These are phyloP conservation scores for Crypturellus tataupa DNA, from an alignment of 2,797 vertebrate species.

Conservation along the genomic window DNA sequence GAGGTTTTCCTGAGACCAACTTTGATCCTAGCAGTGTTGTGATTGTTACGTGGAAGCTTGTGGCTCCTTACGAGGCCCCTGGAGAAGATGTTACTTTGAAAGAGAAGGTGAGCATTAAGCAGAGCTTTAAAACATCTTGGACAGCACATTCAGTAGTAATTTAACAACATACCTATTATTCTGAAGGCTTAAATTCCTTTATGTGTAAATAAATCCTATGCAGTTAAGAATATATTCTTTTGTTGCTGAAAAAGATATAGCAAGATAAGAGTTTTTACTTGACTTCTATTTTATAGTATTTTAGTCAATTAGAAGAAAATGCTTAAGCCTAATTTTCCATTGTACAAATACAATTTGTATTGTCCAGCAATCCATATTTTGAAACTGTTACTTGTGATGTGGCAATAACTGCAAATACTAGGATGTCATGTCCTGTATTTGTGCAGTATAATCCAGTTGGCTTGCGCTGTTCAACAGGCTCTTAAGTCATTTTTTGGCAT, in stretches of 20 bases:
- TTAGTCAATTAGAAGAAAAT: not conserved
- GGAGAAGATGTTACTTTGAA: conserved; percentile 66
- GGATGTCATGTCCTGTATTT: not conserved
- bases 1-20: conserved; percentile 84
- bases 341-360: too few species aligned
- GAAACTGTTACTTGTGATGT: not conserved
- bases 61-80: conserved; percentile 78
- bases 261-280: not conserved
- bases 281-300: not conserved
- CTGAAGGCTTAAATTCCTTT: not conserved
- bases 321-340: not conserved
- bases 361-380: not conserved
- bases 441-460: not conserved
- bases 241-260: not conserved
- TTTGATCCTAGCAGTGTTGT: conserved; percentile 83
- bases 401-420: not conserved
- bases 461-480: not conserved
- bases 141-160: not conserved
- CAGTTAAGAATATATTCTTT: not conserved
- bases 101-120: conserved; percentile 81
- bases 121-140: not conserved
- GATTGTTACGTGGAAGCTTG: conserved; percentile 88
- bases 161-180: not conserved
- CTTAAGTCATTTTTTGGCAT: not conserved
- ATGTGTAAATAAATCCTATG: not conserved